A percentile compares a stretch with the other conserved stretches of the same genome.
Evolutionary conservation across 2,888 invertebrate species (phyloP).

Genomic region (Boloria euphrosyne): DNA sequence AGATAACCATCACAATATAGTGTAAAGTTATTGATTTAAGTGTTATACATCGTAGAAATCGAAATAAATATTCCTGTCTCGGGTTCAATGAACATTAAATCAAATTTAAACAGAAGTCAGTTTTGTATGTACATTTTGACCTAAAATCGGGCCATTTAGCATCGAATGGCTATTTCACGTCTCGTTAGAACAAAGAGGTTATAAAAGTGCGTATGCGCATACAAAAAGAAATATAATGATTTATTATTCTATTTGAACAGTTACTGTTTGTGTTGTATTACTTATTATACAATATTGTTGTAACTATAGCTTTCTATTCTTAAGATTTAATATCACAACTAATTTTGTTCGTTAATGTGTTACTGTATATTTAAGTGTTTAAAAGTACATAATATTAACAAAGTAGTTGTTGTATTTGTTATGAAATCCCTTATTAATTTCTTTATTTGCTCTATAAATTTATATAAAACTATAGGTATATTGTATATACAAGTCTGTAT

Average conservation of each 20-base stretch:
- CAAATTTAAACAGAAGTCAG: conserved; percentile 9
- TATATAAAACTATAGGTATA: too few species aligned
- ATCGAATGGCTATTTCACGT: conserved; percentile 67
- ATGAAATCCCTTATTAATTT: too few species aligned
- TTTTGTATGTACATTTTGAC: conserved; percentile 46
- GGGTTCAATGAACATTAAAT: conserved; percentile 16
- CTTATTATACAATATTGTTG: too few species aligned
- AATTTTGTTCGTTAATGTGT: too few species aligned
- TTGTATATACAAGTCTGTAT: too few species aligned
- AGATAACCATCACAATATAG: too few species aligned
- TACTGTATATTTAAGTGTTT: too few species aligned
- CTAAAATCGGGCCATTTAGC: conserved; percentile 59
- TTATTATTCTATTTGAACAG: background rate
- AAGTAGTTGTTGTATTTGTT: too few species aligned
- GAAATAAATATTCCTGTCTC: background rate
- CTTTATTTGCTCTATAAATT: too few species aligned
- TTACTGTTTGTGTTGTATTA: background rate
- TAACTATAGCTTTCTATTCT: too few species aligned
- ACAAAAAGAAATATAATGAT: background rate
- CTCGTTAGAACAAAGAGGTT: conserved; percentile 58
- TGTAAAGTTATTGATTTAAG: background rate
- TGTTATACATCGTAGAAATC: background rate
- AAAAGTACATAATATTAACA: too few species aligned
- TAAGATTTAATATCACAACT: too few species aligned
- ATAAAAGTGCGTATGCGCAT: conserved; percentile 45